A percentile compares a stretch with the other conserved stretches of the same genome.
Conservation (phyloP, 2,113 vertebrate species). For the Osmerus eperlanus region DNA sequence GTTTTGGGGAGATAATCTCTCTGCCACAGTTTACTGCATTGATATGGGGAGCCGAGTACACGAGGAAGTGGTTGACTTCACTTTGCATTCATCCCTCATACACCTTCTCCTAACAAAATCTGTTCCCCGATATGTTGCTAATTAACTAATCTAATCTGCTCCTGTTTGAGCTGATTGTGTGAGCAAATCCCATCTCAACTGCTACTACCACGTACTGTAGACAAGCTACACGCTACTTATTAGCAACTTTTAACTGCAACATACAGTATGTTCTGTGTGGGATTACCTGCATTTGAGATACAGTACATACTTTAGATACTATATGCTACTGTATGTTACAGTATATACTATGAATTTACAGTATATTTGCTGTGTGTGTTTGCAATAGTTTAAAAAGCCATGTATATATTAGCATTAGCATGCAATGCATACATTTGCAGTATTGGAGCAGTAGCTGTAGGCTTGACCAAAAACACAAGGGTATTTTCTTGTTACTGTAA, state of each 20-base stretch:
- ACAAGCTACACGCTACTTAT: slow-evolving; percentile 2
- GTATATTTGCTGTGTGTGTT: slow-evolving; percentile 5
- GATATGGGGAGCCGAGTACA: too few species aligned
- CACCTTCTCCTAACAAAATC: neutral
- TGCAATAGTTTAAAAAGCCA: neutral
- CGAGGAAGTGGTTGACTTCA: neutral
- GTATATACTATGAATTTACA: neutral
- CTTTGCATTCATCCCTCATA: neutral
- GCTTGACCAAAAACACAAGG: neutral
- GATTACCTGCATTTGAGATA: too few species aligned
- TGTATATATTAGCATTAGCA: too few species aligned
- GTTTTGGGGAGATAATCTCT: too few species aligned
- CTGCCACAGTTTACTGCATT: too few species aligned
- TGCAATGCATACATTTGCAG: too few species aligned
- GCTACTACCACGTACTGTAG: neutral
- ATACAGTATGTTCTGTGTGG: too few species aligned
- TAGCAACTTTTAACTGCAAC: too few species aligned
- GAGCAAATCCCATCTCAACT: neutral
- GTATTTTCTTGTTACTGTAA: neutral
- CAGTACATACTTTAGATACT: neutral
- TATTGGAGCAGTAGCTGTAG: too few species aligned
- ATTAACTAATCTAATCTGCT: neutral
- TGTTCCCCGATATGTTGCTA: neutral
- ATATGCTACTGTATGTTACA: neutral
- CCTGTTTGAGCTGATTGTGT: neutral